phyloP scores from a whole-genome alignment of 2,888 invertebrate genomes.

The Anthrax anthrax region DNA sequence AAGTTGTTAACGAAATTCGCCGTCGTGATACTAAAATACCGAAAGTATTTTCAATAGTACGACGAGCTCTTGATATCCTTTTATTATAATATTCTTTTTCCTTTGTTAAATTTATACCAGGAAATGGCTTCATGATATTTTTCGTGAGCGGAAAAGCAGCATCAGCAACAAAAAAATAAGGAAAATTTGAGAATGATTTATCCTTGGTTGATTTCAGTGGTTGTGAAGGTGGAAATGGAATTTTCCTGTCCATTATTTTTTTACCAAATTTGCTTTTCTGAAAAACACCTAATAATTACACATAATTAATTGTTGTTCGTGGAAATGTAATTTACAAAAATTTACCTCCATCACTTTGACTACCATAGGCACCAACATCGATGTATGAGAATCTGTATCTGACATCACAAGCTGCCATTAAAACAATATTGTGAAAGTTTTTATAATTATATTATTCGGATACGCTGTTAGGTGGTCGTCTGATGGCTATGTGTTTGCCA shows the following conservation, averaged over 20 bases:
- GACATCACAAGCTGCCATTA: no score
- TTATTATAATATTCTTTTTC: slow-evolving; percentile 6
- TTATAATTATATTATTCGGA: slow-evolving; percentile 1
- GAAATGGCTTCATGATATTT: slow-evolving; percentile 6
- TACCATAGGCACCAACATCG: no score
- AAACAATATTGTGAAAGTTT: background rate
- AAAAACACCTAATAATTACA: background rate
- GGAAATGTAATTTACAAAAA: background rate
- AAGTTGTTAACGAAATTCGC: slow-evolving; percentile 6
- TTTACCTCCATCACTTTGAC: slow-evolving; percentile 1
- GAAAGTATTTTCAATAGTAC: slow-evolving; percentile 5
- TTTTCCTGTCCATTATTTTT: background rate
- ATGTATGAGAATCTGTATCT: no score
- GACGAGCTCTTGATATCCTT: slow-evolving; percentile 4
- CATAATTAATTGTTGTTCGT: no score
- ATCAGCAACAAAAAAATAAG: slow-evolving; percentile 7
- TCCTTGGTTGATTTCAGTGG: no score
- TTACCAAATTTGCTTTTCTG: background rate
- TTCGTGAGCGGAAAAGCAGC: slow-evolving; percentile 6
- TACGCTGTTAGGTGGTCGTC: background rate
- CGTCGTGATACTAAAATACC: slow-evolving; percentile 8
- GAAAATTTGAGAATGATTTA: no score
- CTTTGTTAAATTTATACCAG: slow-evolving; percentile 1
- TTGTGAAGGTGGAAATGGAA: background rate
- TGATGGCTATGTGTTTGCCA: no score